Percentiles rank a stretch among this genome's conserved stretches.
Evolutionary conservation across 2,797 vertebrate species (phyloP).

Genomic region (Lophius americanus): DNA sequence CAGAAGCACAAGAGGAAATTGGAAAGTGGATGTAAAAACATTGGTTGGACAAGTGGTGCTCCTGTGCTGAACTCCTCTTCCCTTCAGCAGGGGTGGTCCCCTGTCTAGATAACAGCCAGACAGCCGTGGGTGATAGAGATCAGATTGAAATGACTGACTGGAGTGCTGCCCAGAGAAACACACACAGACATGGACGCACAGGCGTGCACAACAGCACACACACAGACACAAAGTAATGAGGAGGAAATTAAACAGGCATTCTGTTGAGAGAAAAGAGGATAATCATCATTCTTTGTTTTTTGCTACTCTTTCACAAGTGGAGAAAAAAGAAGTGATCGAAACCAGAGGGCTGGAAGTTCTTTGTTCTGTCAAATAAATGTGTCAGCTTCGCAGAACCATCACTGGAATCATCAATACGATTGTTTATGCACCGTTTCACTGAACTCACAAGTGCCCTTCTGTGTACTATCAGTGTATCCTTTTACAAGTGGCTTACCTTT

Average conservation of each 20-base stretch:
- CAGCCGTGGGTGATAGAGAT: conserved; percentile 80
- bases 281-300: conserved; percentile 47
- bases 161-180: conserved; percentile 66
- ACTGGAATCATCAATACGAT: conserved; percentile 23
- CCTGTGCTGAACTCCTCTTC: conserved; percentile 43
- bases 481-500: background rate
- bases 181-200: conserved; percentile 34
- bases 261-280: conserved; percentile 42
- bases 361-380: conserved; percentile 38
- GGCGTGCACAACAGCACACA: conserved; percentile 15
- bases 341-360: conserved; percentile 42
- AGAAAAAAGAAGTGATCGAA: conserved; percentile 37
- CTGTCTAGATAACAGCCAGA: conserved; percentile 72
- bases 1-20: conserved; percentile 16
- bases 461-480: background rate
- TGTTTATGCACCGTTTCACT: conserved; percentile 9
- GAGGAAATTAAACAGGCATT: conserved; percentile 56
- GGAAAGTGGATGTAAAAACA: conserved; percentile 17
- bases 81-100: conserved; percentile 79
- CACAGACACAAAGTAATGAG: conserved; percentile 23
- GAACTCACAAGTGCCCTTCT: background rate
- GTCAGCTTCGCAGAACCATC: conserved; percentile 29
- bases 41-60: conserved; percentile 21
- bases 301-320: conserved; percentile 29
- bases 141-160: conserved; percentile 75